A percentile compares a stretch with the other conserved stretches of the same genome.
phyloP scores from a whole-genome alignment of 2,113 vertebrate species.

The Bungarus multicinctus region DNA sequence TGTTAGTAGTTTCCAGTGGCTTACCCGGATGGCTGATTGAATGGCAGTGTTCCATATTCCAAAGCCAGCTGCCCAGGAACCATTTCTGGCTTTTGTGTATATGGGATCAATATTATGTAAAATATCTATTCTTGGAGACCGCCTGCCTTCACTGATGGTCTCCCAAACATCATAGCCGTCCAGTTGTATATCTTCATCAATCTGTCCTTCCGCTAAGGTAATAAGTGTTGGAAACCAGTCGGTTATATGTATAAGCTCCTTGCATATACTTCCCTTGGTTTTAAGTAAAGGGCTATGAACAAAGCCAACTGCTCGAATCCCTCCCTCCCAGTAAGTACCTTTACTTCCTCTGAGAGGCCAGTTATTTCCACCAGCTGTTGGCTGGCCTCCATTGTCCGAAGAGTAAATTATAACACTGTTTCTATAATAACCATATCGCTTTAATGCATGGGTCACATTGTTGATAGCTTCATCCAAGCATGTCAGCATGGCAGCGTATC shows the following conservation, averaged over 20 bases:
- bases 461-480: slow-evolving; percentile 91
- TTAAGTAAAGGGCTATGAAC: slow-evolving; percentile 91
- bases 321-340: slow-evolving; percentile 95
- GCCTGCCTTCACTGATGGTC: slow-evolving; percentile 89
- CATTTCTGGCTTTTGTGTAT: slow-evolving; percentile 89
- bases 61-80: slow-evolving; percentile 90
- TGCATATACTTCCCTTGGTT: slow-evolving; percentile 85
- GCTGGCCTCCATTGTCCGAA: slow-evolving; percentile 94
- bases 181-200: slow-evolving; percentile 85
- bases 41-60: slow-evolving; percentile 95
- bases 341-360: slow-evolving; percentile 96
- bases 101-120: slow-evolving; percentile 97
- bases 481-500: slow-evolving; percentile 94
- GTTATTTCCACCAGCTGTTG: slow-evolving; percentile 89
- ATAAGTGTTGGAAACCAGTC: slow-evolving; percentile 97
- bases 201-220: slow-evolving; percentile 84
- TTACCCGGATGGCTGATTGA: slow-evolving; percentile 89
- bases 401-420: slow-evolving; percentile 94
- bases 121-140: slow-evolving; percentile 90
- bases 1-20: slow-evolving; percentile 93
- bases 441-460: slow-evolving; percentile 88
- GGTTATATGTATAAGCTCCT: slow-evolving; percentile 91
- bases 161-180: slow-evolving; percentile 98
- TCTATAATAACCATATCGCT: slow-evolving; percentile 86
- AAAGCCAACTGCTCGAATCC: slow-evolving; percentile 91